A percentile compares a stretch with the other conserved stretches of the same genome.
Conservation (phyloP, 2,888 invertebrate species). For the Abscondita cerata region DNA sequence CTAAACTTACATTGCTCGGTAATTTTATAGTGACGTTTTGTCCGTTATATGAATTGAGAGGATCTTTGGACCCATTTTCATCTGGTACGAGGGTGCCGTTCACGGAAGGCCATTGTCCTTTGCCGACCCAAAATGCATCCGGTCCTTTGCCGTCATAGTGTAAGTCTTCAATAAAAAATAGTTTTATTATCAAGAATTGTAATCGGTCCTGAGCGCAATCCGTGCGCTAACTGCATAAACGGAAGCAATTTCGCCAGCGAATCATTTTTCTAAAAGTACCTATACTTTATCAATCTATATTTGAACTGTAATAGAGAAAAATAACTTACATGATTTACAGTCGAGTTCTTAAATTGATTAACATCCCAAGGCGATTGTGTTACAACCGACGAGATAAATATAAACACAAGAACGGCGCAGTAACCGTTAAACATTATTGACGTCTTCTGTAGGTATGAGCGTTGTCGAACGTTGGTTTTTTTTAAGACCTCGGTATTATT, state of each 20-base stretch:
- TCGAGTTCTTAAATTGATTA: too few species aligned
- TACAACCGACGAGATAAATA: too few species aligned
- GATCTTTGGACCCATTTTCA: conserved; percentile 20
- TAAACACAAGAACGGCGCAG: too few species aligned
- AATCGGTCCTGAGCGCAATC: conserved; percentile 39
- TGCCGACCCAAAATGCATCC: conserved; percentile 41
- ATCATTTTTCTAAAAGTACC: background rate
- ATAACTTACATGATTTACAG: too few species aligned
- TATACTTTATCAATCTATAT: too few species aligned
- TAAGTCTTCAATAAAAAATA: conserved; percentile 36
- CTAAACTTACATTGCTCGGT: conserved; percentile 34
- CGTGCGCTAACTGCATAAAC: conserved; percentile 33
- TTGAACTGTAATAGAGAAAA: too few species aligned
- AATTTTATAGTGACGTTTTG: conserved; percentile 34
- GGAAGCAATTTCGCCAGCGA: conserved; percentile 20
- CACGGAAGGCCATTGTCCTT: conserved; percentile 26
- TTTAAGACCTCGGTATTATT: too few species aligned
- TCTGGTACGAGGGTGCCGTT: conserved; percentile 32
- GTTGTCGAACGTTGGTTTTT: too few species aligned
- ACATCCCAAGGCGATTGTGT: too few species aligned
- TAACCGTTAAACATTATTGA: too few species aligned
- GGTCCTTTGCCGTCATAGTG: conserved; percentile 41
- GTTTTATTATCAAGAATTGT: conserved; percentile 34
- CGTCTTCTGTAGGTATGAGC: too few species aligned
- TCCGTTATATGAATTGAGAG: conserved; percentile 25